Base-by-base conservation (phyloP, 2,888 invertebrate species). In the Drosophila sordidapex region DNA sequence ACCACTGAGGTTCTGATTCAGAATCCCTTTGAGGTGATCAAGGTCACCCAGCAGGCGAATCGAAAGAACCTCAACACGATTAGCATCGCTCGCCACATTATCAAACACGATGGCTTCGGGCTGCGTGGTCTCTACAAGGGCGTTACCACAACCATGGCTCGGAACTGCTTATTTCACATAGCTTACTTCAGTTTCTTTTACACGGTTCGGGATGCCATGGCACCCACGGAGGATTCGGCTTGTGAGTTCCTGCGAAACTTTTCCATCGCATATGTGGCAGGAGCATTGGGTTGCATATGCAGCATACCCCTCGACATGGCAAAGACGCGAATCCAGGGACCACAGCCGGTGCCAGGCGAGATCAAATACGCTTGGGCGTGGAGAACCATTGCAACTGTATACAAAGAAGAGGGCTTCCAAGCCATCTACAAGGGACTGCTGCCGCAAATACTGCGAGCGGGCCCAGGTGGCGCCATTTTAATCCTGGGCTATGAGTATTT, bases 11-110 rank as follows among this genome's bases (percentile, higher is more conserved):
- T 65, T 0, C 0, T 73, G 0, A 0, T 80, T 0, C 57, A 64
- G 27, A 86, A 48, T 51, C 83, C 89, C 0, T 76, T 83, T 7
- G 89, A 83, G 11, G 69, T 88, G 31, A 58, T 83, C 0, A 89
- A 81, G 38, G 52, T 89, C 2, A 58, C 36, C 1, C 89, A 80
- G 57, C 83, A 86, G 59, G 69, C 77, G 0, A 52, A 66, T 56
- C 70, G 68, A 0, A 10, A 11, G 15, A n/a, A 36, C 6, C 6
- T 64, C 0, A 21, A 4, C 3, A 27, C 72, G 0, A 2, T 70
- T 0, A 1, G 2, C 0, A 67, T 83, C 6, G 74, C 68, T 4
- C 70, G 4, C 18, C 4, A 31, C 18, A 73, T 83, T 1, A 43
- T 75, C 5, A 18, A 11, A 1, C n/a, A 7, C 0, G 29, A 57